phyloP scores from a whole-genome alignment of 2,113 vertebrate genomes.

The Pandion haliaetus region DNA sequence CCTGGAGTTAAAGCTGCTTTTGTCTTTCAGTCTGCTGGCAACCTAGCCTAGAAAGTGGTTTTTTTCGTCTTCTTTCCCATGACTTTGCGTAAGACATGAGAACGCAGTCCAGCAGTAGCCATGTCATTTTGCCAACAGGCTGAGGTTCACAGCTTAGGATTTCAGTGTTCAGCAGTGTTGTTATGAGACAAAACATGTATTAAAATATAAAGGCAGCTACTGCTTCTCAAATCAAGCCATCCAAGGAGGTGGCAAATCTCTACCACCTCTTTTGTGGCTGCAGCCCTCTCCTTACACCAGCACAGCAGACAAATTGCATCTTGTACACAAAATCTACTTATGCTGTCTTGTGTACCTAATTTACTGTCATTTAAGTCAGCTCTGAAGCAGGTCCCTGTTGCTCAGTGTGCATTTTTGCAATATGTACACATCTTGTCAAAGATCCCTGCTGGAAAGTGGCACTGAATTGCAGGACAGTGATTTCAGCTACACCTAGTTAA shows the following conservation, averaged over 20 bases:
- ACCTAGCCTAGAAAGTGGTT: background rate
- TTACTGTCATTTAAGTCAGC: background rate
- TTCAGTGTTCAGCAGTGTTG: background rate
- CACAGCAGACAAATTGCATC: background rate
- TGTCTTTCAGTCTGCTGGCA: background rate
- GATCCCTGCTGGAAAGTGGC: background rate
- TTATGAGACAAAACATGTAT: background rate
- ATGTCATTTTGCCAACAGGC: background rate
- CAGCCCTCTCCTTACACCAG: background rate
- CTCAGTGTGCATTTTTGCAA: background rate
- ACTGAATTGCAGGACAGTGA: background rate
- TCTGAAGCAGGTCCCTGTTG: background rate
- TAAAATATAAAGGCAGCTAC: background rate
- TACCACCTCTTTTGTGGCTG: background rate
- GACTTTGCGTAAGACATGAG: background rate
- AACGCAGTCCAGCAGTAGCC: background rate
- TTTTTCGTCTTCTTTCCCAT: background rate
- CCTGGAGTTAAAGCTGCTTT: background rate
- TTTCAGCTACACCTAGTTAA: slow-evolving; percentile 32
- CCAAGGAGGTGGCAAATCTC: background rate
- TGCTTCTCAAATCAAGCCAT: background rate
- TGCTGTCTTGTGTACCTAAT: background rate
- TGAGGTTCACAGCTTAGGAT: background rate
- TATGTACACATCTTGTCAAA: background rate
- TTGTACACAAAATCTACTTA: background rate